Percentiles rank a stretch among this genome's conserved stretches.
Evolutionary conservation across 1,140 invertebrate species (phyloP).

Genomic region (Popillia japonica): DNA sequence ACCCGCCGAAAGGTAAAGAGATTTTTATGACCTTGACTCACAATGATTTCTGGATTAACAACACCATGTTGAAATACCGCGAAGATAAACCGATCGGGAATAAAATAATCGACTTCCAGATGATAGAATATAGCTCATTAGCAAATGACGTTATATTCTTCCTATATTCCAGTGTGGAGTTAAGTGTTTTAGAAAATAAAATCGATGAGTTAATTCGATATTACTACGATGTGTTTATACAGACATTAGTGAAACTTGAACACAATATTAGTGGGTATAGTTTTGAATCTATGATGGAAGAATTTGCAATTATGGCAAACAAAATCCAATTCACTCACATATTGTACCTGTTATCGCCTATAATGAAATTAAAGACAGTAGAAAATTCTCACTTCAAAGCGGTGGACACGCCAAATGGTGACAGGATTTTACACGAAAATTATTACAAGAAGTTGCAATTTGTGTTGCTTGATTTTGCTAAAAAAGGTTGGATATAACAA

Average conservation of each 20-base stretch:
- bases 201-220: slow-evolving; percentile 61
- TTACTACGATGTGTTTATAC: slow-evolving; percentile 63
- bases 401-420: not conserved
- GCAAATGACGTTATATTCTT: slow-evolving; percentile 67
- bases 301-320: slow-evolving; percentile 42
- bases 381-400: not conserved
- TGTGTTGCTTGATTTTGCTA: not conserved
- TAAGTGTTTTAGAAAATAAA: slow-evolving; percentile 56
- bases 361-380: not conserved
- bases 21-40: slow-evolving; percentile 65
- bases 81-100: slow-evolving; percentile 58
- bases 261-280: slow-evolving; percentile 44
- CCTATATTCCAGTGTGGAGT: slow-evolving; percentile 63
- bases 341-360: slow-evolving; percentile 44
- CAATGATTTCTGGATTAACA: slow-evolving; percentile 70
- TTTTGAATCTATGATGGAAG: slow-evolving; percentile 45
- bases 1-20: slow-evolving; percentile 44
- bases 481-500: not conserved
- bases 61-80: slow-evolving; percentile 64
- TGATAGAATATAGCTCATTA: slow-evolving; percentile 62
- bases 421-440: slow-evolving; percentile 11
- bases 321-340: slow-evolving; percentile 45
- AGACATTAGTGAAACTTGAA: slow-evolving; percentile 48
- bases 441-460: not conserved
- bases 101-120: slow-evolving; percentile 71